Conservation (phyloP, 2,113 vertebrate species). For the Marmota monax region DNA sequence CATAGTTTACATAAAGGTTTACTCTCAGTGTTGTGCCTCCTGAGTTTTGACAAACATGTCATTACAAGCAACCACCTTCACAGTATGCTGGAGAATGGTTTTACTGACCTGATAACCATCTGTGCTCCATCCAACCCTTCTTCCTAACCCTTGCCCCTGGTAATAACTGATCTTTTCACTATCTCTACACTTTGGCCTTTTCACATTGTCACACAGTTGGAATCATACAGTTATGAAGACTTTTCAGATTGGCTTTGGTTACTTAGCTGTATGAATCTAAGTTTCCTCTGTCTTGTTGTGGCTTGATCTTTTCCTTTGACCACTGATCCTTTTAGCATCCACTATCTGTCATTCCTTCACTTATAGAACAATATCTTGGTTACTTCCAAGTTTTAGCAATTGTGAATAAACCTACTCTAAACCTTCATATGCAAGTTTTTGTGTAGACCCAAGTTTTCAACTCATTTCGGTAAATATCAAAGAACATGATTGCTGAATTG, state of each 20-base stretch:
- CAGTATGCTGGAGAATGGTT: neutral
- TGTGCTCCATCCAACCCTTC: neutral
- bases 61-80: neutral
- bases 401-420: neutral
- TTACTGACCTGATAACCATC: neutral
- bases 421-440: neutral
- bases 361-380: neutral
- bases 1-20: neutral
- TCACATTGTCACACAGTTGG: neutral
- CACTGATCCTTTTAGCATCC: neutral
- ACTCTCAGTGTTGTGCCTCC: neutral
- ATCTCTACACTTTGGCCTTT: neutral
- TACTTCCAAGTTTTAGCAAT: neutral
- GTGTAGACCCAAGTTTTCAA: neutral
- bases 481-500: neutral
- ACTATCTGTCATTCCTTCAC: neutral
- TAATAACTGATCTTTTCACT: neutral
- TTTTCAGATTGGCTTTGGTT: neutral
- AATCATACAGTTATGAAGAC: neutral
- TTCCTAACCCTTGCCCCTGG: neutral
- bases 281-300: neutral
- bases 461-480: neutral
- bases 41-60: neutral
- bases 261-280: neutral
- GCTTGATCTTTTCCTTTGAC: neutral